A percentile compares a stretch with the other conserved stretches of the same genome.
Evolutionary conservation across 2,888 invertebrate species (phyloP).

Genomic region (Nycteola revayana): DNA sequence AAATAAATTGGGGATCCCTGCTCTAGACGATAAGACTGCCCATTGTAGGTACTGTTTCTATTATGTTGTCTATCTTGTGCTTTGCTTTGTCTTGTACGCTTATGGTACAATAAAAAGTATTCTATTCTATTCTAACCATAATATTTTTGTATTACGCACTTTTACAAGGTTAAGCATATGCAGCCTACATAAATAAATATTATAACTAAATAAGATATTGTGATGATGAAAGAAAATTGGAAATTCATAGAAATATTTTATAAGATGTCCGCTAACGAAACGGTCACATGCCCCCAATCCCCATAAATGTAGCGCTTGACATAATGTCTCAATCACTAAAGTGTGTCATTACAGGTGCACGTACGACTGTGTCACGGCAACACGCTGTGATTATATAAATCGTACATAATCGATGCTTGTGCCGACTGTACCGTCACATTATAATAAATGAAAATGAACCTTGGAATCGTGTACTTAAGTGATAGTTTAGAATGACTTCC

Average conservation of each 20-base stretch:
- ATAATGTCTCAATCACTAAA: slow-evolving; percentile 30
- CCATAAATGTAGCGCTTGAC: slow-evolving; percentile 20
- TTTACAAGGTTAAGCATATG: not conserved
- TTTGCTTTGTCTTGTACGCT: too few relatives aligned
- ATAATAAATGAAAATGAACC: not conserved
- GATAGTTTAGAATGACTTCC: not conserved
- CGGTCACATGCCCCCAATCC: slow-evolving; percentile 20
- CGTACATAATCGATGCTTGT: slow-evolving; percentile 33
- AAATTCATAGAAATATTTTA: too few relatives aligned
- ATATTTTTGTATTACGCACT: not conserved
- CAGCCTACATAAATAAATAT: not conserved
- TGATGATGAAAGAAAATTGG: slow-evolving; percentile 1
- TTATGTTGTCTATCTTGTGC: too few relatives aligned
- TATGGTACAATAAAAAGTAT: too few relatives aligned
- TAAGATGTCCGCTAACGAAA: slow-evolving; percentile 16
- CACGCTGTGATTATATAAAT: slow-evolving; percentile 39
- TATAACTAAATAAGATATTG: not conserved
- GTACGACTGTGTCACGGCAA: slow-evolving; percentile 17
- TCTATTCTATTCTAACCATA: too few relatives aligned
- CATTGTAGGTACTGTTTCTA: too few relatives aligned
- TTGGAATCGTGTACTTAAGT: not conserved
- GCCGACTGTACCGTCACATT: too few relatives aligned
- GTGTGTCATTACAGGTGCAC: slow-evolving; percentile 38
- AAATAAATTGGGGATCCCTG: too few relatives aligned
- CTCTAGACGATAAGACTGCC: too few relatives aligned